Base-by-base conservation (phyloP, 2,797 vertebrate species). In the Poeciliopsis presidionis region DNA sequence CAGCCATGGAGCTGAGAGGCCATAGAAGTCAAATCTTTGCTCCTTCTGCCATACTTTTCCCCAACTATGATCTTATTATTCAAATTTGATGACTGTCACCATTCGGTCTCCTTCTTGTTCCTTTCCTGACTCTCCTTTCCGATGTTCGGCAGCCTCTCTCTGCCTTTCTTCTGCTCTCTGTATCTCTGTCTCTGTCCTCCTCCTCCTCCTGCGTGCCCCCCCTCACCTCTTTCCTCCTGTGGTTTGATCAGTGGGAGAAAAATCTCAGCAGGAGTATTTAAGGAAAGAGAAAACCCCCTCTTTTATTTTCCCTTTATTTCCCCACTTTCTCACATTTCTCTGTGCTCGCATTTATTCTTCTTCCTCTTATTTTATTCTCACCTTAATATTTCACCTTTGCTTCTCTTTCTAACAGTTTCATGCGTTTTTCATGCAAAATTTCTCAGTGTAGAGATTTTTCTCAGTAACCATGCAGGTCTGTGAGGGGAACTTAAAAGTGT, bases 261-360 rank as follows among this genome's bases (percentile, higher is more conserved):
- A 79, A 81, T 90, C 88, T 84, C 91, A 87, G 91, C 92, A 89
- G 83, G 84, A 92, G 89, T 90, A 89, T 91, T 91, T 90, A 92
- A 92, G 88, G 86, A 91, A 88, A 87, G 85, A 87, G 78, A 88
- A 84, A 72, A 70, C 82, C 84, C 76, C 74, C 71, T 78, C 79
- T 89, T 86, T 84, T 75, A 30, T 81, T 80, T 81, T 86, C 65
- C 75, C 72, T 78, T 81, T 86, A 73, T 30, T 78, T 55, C 77
- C 72, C 83, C 76, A 39, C 80, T 69, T 20, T 80, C 82, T 86
- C 72, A 79, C 81, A 84, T 88, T 73, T 83, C 86, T 73, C 82
- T 30, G 51, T 78, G 78, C 78, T 82, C 82, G 77, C 30, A 0
- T 79, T 73, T 82, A 83, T 72, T 86, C 77, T 59, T 83, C 78